Evolutionary conservation across 2,113 vertebrate species (phyloP), one percentile per base, ranked within the genome.

Genomic region (Actenoides lindsayi): DNA sequence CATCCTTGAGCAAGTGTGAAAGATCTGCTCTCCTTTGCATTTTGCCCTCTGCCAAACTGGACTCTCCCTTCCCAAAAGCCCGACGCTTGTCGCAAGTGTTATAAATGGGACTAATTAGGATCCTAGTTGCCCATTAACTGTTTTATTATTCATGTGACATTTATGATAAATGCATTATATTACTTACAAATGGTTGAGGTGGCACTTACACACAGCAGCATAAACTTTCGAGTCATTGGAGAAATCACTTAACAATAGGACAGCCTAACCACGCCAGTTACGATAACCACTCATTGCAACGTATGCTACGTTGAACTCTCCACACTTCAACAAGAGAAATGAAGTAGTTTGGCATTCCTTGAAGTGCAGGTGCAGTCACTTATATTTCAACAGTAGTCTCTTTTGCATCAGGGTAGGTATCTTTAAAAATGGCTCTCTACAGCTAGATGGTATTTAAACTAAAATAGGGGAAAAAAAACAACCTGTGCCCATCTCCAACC

Each of bases 121-220:
- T 71, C 48, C 74, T 83, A 51, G 70, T 37, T 79, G 78, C 75
- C 87, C 94, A 59, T 90, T 83, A 87, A 87, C 92, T 94, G 78
- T 48, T 95, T 83, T 90, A 87, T 96, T 94, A 96, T 88, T 85
- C 78, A 87, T 63, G 82, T 87, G 94, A 76, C 95, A 77, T 83
- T 95, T 94, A 37, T 90, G 87, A 96, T 77, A 87, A 93, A 96
- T 83, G 87, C 41, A 18, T 78, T 44, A 17, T 62, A 76, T 75
- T 87, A 68, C 57, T 85, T 85, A 70, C n/a, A 94, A 86, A 74
- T 30, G 82, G 75, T 67, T 70, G 87, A 96, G 93, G 90, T 90
- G 94, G 93, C 82, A 85, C 89, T 91, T 68, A 44, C 13, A 87
- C 89, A 84, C 44, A 78, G 79, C 83, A 74, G 78, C 42, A 82